Evolutionary conservation across 2,797 vertebrate species (phyloP), one percentile per base, ranked within the genome.

Genomic region (Gadopsis bispinosus): DNA sequence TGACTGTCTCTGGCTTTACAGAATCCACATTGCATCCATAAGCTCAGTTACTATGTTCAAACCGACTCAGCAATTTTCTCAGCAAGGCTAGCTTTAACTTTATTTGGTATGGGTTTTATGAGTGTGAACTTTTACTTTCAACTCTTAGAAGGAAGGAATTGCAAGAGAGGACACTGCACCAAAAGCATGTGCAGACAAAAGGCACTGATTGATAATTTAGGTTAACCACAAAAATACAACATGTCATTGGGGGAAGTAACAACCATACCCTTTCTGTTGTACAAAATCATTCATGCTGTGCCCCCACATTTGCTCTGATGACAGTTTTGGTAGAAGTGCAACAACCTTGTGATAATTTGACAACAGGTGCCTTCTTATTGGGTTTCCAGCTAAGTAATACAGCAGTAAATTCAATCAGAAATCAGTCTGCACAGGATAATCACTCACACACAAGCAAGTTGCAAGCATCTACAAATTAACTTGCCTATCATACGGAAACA

Each of bases 181-280:
- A 37, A 48, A 35, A 48, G n/a, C 3, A 33, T 43, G 5, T 29
- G 50, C 16, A 43, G 10, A 43, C 8, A 54, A 6, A 20, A 54
- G 4, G 16, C 9, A 5, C 7, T 55, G 16, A 68, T 69, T 58
- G 14, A 47, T 20, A 45, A 45, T 45, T 45, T 37, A 13, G 33
- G 17, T 69, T 17, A 3, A 43, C 29, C 54, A 48, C 31, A 70
- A 19, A 70, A 6, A 35, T 48, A 39, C n/a, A 71, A 61, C 45
- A 9, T 55, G 5, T 53, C 33, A 66, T 10, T 0, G 1, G 47
- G 8, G 5, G 43, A 13, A 66, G 33, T 26, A 3, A 53, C 31
- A 22, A 4, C 31, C 16, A 10, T 35, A 7, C 20, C 64, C 48
- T 33, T 26, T 53, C 35, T 67, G 48, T 67, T 54, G 39, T 6